Evolutionary conservation across 2,113 vertebrate species (phyloP).

Genomic region (Dissostichus mawsoni): DNA sequence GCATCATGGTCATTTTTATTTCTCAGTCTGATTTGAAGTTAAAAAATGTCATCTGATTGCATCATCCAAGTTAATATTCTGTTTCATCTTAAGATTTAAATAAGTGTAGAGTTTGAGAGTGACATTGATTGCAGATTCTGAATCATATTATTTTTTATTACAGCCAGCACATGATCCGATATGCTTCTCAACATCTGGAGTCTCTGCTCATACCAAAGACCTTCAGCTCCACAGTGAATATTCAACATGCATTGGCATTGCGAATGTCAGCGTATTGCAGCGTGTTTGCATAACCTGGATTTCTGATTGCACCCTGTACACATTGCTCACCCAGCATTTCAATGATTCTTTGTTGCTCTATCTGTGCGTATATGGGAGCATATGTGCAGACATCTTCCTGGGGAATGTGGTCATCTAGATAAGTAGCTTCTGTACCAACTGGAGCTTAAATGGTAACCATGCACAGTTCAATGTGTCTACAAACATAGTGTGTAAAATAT

Average conservation of each 20-base stretch:
- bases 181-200: neutral
- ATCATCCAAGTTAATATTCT: neutral
- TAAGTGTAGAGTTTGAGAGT: neutral
- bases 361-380: conserved; percentile 1
- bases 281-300: conserved; percentile 53
- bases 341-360: conserved; percentile 9
- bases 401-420: conserved; percentile 11
- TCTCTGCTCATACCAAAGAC: neutral
- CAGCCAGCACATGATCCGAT: neutral
- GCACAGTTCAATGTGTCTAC: neutral
- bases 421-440: conserved; percentile 25
- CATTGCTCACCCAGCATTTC: conserved; percentile 32
- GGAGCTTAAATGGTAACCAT: neutral
- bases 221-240: conserved; percentile 16
- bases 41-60: neutral
- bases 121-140: neutral
- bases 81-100: neutral
- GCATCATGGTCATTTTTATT: neutral
- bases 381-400: neutral
- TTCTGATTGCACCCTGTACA: conserved; percentile 32
- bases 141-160: neutral
- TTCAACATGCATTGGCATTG: neutral
- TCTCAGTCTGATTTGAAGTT: neutral
- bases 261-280: neutral
- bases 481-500: neutral